Conservation (phyloP, 2,888 invertebrate genomes). For the Philopedon plagiatum region DNA sequence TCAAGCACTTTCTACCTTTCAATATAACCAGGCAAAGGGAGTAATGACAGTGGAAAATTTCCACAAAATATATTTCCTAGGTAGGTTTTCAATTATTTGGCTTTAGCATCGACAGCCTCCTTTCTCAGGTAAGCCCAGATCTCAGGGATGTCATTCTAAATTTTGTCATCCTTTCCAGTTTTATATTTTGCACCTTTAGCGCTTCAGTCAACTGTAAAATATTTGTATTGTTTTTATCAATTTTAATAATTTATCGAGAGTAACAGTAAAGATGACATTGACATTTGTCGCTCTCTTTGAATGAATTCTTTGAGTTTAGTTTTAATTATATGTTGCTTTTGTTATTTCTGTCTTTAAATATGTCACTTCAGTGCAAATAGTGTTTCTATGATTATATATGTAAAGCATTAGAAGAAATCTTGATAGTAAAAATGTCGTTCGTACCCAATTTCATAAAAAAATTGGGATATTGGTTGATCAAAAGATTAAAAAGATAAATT, state of each 20-base stretch:
- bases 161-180: slow-evolving; percentile 33
- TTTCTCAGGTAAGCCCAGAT: slow-evolving; percentile 43
- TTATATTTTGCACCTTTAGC: slow-evolving; percentile 41
- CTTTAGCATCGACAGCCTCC: slow-evolving; percentile 45
- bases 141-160: slow-evolving; percentile 48
- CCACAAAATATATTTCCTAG: slow-evolving; percentile 41
- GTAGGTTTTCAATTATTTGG: slow-evolving; percentile 51
- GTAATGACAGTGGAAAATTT: slow-evolving; percentile 47
- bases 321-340: neutral
- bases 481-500: too few species aligned
- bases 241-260: neutral
- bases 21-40: slow-evolving; percentile 36
- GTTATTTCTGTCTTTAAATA: too few species aligned
- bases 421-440: too few species aligned
- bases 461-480: too few species aligned
- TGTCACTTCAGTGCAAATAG: too few species aligned
- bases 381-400: too few species aligned
- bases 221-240: slow-evolving; percentile 26
- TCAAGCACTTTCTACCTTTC: slow-evolving; percentile 37
- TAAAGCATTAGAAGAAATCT: too few species aligned
- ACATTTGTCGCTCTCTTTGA: neutral
- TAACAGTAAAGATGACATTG: neutral
- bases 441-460: too few species aligned
- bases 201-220: slow-evolving; percentile 29
- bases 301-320: neutral